phyloP scores from a whole-genome alignment of 2,888 invertebrate genomes.

The Lymantria dispar region DNA sequence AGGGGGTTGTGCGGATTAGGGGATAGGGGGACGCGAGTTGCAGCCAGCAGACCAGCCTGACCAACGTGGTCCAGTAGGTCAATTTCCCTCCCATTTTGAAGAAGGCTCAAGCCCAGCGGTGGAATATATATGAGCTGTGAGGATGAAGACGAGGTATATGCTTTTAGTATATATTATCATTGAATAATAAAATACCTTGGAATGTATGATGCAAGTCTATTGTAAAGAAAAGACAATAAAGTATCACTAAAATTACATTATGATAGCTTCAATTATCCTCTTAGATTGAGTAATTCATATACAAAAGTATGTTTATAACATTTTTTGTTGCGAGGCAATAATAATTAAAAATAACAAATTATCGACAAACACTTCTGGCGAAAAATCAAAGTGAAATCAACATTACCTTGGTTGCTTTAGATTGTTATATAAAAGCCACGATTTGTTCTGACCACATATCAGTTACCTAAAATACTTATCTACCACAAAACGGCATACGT shows the following conservation, averaged over 20 bases:
- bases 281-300: background rate
- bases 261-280: background rate
- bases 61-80: no score
- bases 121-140: no score
- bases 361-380: background rate
- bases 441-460: conserved; percentile 20
- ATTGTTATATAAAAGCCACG: conserved; percentile 5
- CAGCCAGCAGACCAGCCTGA: no score
- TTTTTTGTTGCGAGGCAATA: background rate
- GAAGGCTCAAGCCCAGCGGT: no score
- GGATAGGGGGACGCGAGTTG: no score
- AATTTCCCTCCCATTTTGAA: no score
- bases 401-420: conserved; percentile 11
- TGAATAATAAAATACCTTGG: no score
- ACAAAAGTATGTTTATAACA: background rate
- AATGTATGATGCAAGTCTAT: background rate
- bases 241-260: background rate
- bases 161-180: no score
- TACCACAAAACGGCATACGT: background rate
- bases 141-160: no score
- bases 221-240: background rate
- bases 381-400: conserved; percentile 8
- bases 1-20: no score
- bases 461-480: conserved; percentile 1
- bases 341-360: conserved; percentile 3